These are phyloP conservation scores for Dendrolimus houi DNA, from an alignment of 2,888 invertebrate species.

Conservation along the genomic window DNA sequence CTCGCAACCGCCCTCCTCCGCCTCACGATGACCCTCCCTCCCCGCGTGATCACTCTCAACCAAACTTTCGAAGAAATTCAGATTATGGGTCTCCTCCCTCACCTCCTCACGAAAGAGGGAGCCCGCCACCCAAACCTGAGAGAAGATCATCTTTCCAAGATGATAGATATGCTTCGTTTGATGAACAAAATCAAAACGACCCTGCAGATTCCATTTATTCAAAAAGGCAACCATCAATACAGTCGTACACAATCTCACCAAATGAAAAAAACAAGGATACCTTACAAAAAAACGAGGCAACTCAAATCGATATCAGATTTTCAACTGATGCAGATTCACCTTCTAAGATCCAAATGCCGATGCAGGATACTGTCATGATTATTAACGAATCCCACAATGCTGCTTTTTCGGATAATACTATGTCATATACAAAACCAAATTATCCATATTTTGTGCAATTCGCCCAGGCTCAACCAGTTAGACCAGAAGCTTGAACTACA, in stretches of 20 bases:
- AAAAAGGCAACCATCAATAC: no score
- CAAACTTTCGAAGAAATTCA: neutral
- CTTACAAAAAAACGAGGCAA: neutral
- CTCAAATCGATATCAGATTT: slow-evolving; percentile 15
- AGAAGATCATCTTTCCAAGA: neutral
- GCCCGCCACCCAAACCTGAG: neutral
- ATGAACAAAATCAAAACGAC: no score
- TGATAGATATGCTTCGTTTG: neutral
- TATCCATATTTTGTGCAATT: neutral
- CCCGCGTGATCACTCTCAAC: slow-evolving; percentile 4
- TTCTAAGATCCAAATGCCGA: neutral
- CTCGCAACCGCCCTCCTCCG: slow-evolving; percentile 3
- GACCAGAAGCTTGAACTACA: neutral
- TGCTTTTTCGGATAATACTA: neutral
- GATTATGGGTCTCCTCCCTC: slow-evolving; percentile 5
- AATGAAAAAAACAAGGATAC: neutral
- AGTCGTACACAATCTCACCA: no score
- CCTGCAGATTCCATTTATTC: no score
- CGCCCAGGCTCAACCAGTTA: neutral
- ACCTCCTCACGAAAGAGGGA: slow-evolving; percentile 2
- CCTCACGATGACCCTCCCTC: slow-evolving; percentile 7
- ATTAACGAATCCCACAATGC: neutral
- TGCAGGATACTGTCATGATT: neutral
- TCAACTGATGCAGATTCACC: slow-evolving; percentile 4
- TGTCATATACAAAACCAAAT: neutral